These are phyloP conservation scores for Rhagophthalmus giganteus DNA, from an alignment of 2,888 invertebrate species.

Conservation along the genomic window DNA sequence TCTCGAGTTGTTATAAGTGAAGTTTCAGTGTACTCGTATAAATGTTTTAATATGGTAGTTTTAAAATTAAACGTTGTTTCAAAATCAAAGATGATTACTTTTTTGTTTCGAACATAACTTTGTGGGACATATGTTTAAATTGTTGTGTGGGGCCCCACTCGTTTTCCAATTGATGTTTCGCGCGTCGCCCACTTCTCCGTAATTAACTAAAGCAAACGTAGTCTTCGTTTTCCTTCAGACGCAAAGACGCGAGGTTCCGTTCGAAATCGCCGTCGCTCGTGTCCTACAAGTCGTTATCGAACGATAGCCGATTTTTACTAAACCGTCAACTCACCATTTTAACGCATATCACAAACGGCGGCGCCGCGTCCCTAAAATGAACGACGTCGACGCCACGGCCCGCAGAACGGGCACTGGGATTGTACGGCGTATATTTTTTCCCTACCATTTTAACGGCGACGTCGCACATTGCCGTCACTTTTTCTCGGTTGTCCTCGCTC, in stretches of 20 bases:
- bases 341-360: slow-evolving; percentile 78
- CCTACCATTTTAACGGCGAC: slow-evolving; percentile 76
- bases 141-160: too few relatives aligned
- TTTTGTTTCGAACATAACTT: too few relatives aligned
- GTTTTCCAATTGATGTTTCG: too few relatives aligned
- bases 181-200: too few relatives aligned
- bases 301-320: not conserved
- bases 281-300: too few relatives aligned
- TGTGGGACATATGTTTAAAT: too few relatives aligned
- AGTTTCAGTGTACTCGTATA: too few relatives aligned
- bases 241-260: slow-evolving; percentile 66
- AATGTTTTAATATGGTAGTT: too few relatives aligned
- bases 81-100: too few relatives aligned
- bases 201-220: slow-evolving; percentile 69
- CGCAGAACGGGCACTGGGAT: slow-evolving; percentile 59
- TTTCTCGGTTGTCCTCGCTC: slow-evolving; percentile 50
- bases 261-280: slow-evolving; percentile 75
- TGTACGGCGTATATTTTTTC: slow-evolving; percentile 65
- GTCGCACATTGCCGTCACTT: slow-evolving; percentile 75
- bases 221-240: slow-evolving; percentile 70
- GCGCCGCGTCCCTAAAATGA: slow-evolving; percentile 65
- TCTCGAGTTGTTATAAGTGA: too few relatives aligned
- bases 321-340: slow-evolving; percentile 67
- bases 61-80: too few relatives aligned
- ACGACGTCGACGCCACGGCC: slow-evolving; percentile 66